Evolutionary conservation across 1,140 invertebrate species (phyloP), one percentile per base, ranked within the genome.

Genomic region (Samia ricini): DNA sequence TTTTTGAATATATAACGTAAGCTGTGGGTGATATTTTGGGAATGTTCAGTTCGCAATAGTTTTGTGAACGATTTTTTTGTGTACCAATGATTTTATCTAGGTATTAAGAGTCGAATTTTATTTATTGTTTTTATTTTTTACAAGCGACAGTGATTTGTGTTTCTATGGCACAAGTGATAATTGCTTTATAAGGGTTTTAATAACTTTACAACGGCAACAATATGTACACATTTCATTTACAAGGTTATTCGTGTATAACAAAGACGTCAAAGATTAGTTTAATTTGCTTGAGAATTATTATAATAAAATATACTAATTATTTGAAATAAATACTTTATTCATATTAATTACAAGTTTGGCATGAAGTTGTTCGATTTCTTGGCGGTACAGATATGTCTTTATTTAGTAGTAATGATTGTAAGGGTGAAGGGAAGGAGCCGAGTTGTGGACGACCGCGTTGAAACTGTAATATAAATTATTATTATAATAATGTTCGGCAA

Each of bases 371-470:
- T 42, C 33, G n/a, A 15, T 3, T 12, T 12, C 1, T 42, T 42
- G 33, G 33, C 1, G 33, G n/a, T 5, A 29, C 10, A 10, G 6
- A 5, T 29, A 29, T 42, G 15, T 42, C 33, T 15, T 20, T 57
- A 6, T 21, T 29, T 23, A 57, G 15, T 57, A 57, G 12, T 57
- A 36, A 29, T 57, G 56, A 29, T 33, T 12, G 26, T 57, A 57
- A 1, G 67, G 68, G 51, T 75, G 72, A 29, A 75, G 51, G n/a
- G 66, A 64, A 0, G 66, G 71, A n/a, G 79, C 88, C 49, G 89
- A 88, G 82, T 90, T 90, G 68, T 89, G 88, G 8, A 90, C 88
- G 33, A 90, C 79, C 58, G 89, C 88, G 76, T 90, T 90, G 74
- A 90, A 91, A 29, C 73, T 76, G 70, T 29, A 74, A 73, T 15